A percentile compares a stretch with the other conserved stretches of the same genome.
Evolutionary conservation across 2,888 invertebrate species (phyloP).

Genomic region (Nesidiocoris tenuis): DNA sequence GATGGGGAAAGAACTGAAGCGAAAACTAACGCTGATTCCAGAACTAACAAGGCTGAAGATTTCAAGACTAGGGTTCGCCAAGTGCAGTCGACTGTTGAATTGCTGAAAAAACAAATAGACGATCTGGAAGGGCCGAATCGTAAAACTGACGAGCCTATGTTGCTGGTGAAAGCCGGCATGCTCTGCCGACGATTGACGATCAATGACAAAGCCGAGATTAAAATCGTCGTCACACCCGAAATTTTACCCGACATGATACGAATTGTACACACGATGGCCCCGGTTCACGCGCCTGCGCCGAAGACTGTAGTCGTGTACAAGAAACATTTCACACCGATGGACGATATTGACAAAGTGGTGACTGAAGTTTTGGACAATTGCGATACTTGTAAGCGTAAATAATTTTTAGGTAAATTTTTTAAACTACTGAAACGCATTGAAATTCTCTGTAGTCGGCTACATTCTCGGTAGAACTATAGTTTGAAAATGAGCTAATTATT

Average conservation of each 20-base stretch:
- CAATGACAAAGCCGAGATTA: conserved; percentile 29
- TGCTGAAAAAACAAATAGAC: conserved; percentile 17
- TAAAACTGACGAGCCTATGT: conserved; percentile 10
- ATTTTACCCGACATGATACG: conserved; percentile 29
- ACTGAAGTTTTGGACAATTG: conserved; percentile 40
- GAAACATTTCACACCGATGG: conserved; percentile 44
- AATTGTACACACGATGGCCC: conserved; percentile 44
- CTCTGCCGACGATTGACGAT: conserved; percentile 28
- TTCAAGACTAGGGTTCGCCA: conserved; percentile 40
- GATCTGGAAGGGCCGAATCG: conserved; percentile 13
- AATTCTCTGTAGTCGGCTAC: no score
- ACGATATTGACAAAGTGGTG: conserved; percentile 35
- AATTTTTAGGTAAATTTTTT: conserved; percentile 8
- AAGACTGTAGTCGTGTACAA: conserved; percentile 42
- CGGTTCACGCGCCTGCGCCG: conserved; percentile 37
- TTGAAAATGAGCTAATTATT: no score
- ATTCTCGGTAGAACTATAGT: no score
- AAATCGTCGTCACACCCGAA: conserved; percentile 31
- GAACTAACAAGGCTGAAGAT: conserved; percentile 21
- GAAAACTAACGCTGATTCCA: no score
- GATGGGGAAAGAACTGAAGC: no score
- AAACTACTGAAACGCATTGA: no score
- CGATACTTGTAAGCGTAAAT: conserved; percentile 33
- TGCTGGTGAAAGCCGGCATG: conserved; percentile 45
- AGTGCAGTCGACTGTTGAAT: conserved; percentile 22